Conservation (phyloP, 2,888 invertebrate genomes). For the Diplolepis rosae region DNA sequence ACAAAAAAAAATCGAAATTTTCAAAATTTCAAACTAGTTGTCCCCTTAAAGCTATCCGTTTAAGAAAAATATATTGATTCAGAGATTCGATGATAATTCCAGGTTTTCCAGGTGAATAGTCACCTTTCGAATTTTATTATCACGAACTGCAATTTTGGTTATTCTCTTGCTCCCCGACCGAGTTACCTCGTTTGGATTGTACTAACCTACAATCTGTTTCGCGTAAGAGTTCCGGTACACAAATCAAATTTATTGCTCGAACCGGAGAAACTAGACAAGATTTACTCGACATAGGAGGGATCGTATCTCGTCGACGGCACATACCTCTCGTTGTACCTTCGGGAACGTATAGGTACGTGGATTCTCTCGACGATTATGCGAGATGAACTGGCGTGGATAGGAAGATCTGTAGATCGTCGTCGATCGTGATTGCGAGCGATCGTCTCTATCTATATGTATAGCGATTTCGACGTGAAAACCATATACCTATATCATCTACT, state of each 20-base stretch:
- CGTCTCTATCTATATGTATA: neutral
- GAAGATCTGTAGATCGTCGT: neutral
- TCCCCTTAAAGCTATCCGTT: too few relatives aligned
- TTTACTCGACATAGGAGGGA: constrained; percentile 4
- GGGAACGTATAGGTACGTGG: neutral
- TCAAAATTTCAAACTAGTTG: too few relatives aligned
- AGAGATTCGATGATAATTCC: too few relatives aligned
- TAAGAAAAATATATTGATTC: too few relatives aligned
- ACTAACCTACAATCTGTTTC: constrained; percentile 27
- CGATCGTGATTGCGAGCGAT: constrained; percentile 1
- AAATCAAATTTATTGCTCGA: constrained; percentile 29
- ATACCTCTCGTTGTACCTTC: constrained; percentile 18
- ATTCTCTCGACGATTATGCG: constrained; percentile 6
- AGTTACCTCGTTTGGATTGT: constrained; percentile 11
- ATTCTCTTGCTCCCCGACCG: constrained; percentile 3
- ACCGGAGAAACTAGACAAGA: constrained; percentile 25
- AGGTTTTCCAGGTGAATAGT: too few relatives aligned
- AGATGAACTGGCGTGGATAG: neutral
- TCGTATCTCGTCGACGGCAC: constrained; percentile 13
- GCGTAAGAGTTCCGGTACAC: constrained; percentile 29
- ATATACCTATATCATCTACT: neutral
- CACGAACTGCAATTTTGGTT: neutral
- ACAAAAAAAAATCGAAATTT: too few relatives aligned
- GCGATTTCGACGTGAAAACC: neutral
- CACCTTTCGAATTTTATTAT: neutral